Base-by-base conservation (phyloP, 2,113 vertebrate genomes). In the Nothoprocta perdicaria region DNA sequence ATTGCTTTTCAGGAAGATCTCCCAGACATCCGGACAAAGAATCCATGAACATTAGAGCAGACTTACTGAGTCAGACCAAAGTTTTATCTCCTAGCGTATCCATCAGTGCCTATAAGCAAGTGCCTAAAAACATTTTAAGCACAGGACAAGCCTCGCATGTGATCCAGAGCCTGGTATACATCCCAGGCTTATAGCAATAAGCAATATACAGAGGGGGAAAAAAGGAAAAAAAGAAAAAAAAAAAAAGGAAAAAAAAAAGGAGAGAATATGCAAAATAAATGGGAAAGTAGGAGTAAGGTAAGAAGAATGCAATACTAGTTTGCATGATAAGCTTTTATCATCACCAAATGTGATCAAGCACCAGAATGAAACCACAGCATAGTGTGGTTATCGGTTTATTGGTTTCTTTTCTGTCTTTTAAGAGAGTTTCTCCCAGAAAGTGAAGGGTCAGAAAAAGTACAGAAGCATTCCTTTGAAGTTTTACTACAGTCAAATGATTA, bases 301-400 rank as follows among this genome's bases (percentile, higher is more conserved):
- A 23, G 31, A 69, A 61, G 17, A 31, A 17, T 68, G 24, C 13
- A 50, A 13, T 53, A 46, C 3, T n/a, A 48, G 35, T 13, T 66
- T 81, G 14, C 19, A 62, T 53, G 19, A 53, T 19, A 53, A 74
- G 80, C 74, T 31, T 19, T 26, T 48, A 21, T 26, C 33, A 21
- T 71, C 45, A 29, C 5, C 8, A 12, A 27, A 10, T 31, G 5
- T 66, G 35, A 69, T 9, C 43, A 52, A 31, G 29, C 22, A 78
- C 6, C 11, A 60, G 83, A 76, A 71, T 31, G 60, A 77, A 73
- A 69, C 17, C 6, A 6, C 10, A 1, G 3, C 29, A 45, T 7
- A 58, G 13, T n/a, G 46, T 18, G 7, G 2, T 0, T 12, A 46
- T 53, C 52, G 2, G 3, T 40, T 50, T 18, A 41, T 9, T 16